A percentile compares a stretch with the other conserved stretches of the same genome.
Conservation (phyloP, 2,797 vertebrate species). For the Oreochromis mossambicus region DNA sequence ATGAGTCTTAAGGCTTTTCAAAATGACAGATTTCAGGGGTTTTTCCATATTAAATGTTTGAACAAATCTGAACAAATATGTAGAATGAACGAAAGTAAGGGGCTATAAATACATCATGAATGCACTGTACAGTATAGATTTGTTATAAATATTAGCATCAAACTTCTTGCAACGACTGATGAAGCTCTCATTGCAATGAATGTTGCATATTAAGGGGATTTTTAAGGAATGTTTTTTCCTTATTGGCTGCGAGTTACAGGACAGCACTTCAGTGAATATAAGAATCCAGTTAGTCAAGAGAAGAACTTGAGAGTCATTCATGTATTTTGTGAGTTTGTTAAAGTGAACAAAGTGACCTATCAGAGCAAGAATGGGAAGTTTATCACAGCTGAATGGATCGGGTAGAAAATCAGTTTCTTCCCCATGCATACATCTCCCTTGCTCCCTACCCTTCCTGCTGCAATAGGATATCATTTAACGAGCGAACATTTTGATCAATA, state of each 20-base stretch:
- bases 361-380: slow-evolving; percentile 4
- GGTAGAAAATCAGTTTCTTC: slow-evolving; percentile 15
- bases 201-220: neutral
- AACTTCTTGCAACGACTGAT: neutral
- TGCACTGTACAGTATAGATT: neutral
- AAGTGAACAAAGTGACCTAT: neutral
- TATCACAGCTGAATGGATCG: neutral
- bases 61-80: neutral
- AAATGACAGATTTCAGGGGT: neutral
- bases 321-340: neutral
- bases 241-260: neutral
- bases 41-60: neutral
- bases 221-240: neutral
- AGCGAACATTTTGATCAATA: slow-evolving; percentile 68
- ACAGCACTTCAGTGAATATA: neutral
- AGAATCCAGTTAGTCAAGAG: neutral
- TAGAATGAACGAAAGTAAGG: neutral
- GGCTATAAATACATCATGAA: neutral
- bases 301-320: neutral
- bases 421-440: slow-evolving; percentile 1
- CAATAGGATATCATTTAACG: slow-evolving; percentile 52
- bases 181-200: neutral
- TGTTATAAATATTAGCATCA: neutral
- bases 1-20: neutral
- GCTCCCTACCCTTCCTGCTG: neutral